These are phyloP conservation scores for Plotosus lineatus DNA, from an alignment of 2,113 vertebrate genomes.

Conservation along the genomic window DNA sequence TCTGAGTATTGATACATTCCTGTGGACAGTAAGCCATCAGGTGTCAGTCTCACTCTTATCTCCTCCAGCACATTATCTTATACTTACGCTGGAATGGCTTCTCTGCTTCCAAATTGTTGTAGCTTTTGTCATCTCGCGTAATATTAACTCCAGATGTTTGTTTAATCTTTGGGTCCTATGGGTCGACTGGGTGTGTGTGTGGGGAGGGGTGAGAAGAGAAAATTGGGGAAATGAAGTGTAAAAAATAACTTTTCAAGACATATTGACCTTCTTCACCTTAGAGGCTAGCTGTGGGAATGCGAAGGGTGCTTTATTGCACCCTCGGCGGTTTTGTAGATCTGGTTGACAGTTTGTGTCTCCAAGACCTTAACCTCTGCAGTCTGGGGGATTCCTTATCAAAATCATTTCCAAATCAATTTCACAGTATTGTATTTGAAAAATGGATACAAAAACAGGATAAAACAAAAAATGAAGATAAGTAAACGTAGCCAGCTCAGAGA, in stretches of 20 bases:
- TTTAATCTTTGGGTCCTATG: slow-evolving; percentile 33
- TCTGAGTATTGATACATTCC: slow-evolving; percentile 13
- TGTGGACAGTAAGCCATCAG: slow-evolving; percentile 15
- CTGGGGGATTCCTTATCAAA: slow-evolving; percentile 41
- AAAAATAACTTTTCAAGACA: slow-evolving; percentile 36
- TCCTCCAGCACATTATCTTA: slow-evolving; percentile 46
- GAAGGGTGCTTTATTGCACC: neutral
- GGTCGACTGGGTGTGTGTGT: slow-evolving; percentile 19
- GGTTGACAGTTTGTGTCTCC: slow-evolving; percentile 10
- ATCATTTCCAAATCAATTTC: slow-evolving; percentile 44
- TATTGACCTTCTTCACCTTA: slow-evolving; percentile 27
- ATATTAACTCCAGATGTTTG: slow-evolving; percentile 54
- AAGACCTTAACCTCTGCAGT: slow-evolving; percentile 10
- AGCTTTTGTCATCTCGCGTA: slow-evolving; percentile 43
- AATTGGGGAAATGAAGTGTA: slow-evolving; percentile 28
- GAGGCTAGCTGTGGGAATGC: slow-evolving; percentile 35
- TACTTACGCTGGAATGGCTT: slow-evolving; percentile 25
- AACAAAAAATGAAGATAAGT: neutral
- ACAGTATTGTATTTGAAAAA: slow-evolving; percentile 5
- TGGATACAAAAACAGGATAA: neutral
- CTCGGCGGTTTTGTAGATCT: slow-evolving; percentile 12
- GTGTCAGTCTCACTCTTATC: slow-evolving; percentile 37
- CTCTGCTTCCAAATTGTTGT: slow-evolving; percentile 32
- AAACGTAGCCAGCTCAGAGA: neutral
- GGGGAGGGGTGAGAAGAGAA: neutral